These are phyloP conservation scores for western clawed frog (Xenopus tropicalis) DNA, from an alignment of 2,113 vertebrate species.

Conservation along the genomic window DNA sequence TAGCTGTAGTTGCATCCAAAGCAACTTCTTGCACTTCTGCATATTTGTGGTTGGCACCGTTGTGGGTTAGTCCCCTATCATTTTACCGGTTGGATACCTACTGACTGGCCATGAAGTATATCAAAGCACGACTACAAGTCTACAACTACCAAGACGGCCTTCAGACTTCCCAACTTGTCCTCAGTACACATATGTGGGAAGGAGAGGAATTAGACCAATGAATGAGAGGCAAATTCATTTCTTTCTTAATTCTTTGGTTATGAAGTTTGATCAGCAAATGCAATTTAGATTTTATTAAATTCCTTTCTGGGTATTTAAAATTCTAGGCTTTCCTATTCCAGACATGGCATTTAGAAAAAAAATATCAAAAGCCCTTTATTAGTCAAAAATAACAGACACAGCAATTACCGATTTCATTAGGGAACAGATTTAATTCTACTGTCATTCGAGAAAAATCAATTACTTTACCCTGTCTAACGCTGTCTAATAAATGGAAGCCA, in stretches of 20 bases:
- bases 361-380: conserved; percentile 32
- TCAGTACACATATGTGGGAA: background rate
- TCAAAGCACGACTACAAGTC: too few relatives aligned
- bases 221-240: conserved; percentile 32
- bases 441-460: conserved; percentile 31
- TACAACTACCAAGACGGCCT: too few relatives aligned
- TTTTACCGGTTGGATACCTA: too few relatives aligned
- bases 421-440: conserved; percentile 30
- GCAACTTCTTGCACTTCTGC: too few relatives aligned
- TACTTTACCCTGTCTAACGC: conserved; percentile 16
- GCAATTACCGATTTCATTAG: conserved; percentile 38
- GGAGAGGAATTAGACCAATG: conserved; percentile 24
- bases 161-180: background rate
- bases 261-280: conserved; percentile 10
- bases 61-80: too few relatives aligned
- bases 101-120: too few relatives aligned
- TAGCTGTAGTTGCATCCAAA: too few relatives aligned
- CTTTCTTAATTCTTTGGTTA: background rate
- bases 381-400: conserved; percentile 23
- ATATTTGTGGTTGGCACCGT: too few relatives aligned
- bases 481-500: conserved; percentile 31
- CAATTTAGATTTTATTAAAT: conserved; percentile 39
- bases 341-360: conserved; percentile 17
- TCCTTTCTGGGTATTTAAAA: conserved; percentile 36
- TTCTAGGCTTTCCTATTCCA: conserved; percentile 5